These are phyloP conservation scores for Mizuhopecten yessoensis DNA, from an alignment of 1,140 invertebrate species.

Conservation along the genomic window DNA sequence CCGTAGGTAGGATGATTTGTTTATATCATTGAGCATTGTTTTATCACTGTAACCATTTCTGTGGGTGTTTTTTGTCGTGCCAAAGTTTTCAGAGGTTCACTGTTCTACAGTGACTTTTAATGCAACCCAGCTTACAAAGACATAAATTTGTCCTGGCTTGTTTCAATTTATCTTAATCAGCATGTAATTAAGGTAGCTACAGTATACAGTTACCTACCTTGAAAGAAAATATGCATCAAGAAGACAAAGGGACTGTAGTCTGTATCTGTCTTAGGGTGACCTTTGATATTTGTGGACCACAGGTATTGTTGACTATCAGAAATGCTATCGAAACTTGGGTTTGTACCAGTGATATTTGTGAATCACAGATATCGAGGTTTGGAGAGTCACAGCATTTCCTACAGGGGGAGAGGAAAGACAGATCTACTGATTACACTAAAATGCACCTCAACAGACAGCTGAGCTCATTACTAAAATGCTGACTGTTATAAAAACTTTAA, in stretches of 20 bases:
- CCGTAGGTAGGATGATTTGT: too few species aligned
- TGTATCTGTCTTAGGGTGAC: not conserved
- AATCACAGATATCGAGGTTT: too few species aligned
- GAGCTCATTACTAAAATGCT: too few species aligned
- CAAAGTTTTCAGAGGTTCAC: not conserved
- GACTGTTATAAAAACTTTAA: too few species aligned
- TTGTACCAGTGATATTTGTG: not conserved
- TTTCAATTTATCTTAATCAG: constrained; percentile 11
- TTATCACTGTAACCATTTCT: too few species aligned
- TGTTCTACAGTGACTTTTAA: too few species aligned
- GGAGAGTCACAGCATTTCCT: too few species aligned
- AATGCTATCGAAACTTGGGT: not conserved
- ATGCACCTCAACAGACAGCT: too few species aligned
- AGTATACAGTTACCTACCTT: not conserved
- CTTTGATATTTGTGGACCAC: constrained; percentile 17
- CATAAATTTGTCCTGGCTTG: not conserved
- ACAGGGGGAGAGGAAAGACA: too few species aligned
- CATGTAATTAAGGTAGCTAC: not conserved
- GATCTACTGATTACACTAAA: too few species aligned
- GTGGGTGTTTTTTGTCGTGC: too few species aligned
- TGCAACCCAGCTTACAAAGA: not conserved
- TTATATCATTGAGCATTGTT: too few species aligned
- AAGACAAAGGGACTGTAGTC: constrained; percentile 12
- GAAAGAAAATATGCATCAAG: not conserved
- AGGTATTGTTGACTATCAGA: not conserved